These are phyloP conservation scores for Dendrolimus punctatus DNA, from an alignment of 1,140 invertebrate species.

Conservation along the genomic window DNA sequence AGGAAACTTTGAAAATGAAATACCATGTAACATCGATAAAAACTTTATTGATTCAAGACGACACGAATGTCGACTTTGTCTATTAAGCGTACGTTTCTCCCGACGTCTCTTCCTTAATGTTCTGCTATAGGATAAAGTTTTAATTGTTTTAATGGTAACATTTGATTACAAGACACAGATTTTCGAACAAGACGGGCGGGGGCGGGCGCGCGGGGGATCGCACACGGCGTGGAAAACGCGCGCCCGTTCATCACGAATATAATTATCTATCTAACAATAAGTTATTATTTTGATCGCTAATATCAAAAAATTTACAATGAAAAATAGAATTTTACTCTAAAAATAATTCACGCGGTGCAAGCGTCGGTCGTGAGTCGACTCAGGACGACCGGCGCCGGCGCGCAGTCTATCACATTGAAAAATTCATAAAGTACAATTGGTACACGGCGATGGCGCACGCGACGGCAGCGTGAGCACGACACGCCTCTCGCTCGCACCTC, in stretches of 20 bases:
- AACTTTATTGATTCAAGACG: conserved; percentile 65
- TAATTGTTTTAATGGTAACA: conserved; percentile 58
- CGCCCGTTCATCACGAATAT: conserved; percentile 56
- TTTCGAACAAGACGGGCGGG: conserved; percentile 41
- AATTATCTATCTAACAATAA: conserved; percentile 68
- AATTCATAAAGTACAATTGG: conserved; percentile 55
- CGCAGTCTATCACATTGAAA: conserved; percentile 67
- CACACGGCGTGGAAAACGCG: conserved; percentile 48
- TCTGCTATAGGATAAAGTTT: conserved; percentile 60
- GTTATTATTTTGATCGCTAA: conserved; percentile 60
- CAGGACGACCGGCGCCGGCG: conserved; percentile 50
- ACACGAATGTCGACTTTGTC: conserved; percentile 40
- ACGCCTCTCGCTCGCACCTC: conserved; percentile 12
- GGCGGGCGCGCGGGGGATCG: conserved; percentile 43
- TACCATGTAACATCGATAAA: conserved; percentile 63
- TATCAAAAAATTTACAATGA: conserved; percentile 70
- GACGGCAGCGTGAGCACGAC: conserved; percentile 1
- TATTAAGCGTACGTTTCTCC: conserved; percentile 68
- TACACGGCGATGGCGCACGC: conserved; percentile 13
- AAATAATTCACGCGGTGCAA: conserved; percentile 51
- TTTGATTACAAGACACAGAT: conserved; percentile 63
- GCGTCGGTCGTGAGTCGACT: conserved; percentile 57
- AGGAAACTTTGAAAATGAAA: conserved; percentile 9
- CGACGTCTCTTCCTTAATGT: conserved; percentile 42
- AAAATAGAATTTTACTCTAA: conserved; percentile 69